A percentile compares a stretch with the other conserved stretches of the same genome.
These are phyloP conservation scores for Cyanocitta stelleri DNA, from an alignment of 2,113 vertebrate species.

Conservation along the genomic window DNA sequence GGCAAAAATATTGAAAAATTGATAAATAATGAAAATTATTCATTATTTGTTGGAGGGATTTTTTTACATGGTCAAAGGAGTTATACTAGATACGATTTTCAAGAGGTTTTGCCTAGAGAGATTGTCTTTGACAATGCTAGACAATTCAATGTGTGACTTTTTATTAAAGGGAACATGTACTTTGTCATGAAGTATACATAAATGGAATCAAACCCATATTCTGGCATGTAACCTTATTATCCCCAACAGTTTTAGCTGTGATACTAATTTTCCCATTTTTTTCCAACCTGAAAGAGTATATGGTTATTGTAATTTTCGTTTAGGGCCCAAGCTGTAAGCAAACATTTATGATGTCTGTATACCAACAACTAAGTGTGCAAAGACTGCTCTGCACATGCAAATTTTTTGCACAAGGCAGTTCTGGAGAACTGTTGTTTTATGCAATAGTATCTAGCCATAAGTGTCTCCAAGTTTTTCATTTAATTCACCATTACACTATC, in stretches of 20 bases:
- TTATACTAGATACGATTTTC: neutral
- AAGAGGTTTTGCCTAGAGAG: neutral
- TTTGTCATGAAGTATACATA: neutral
- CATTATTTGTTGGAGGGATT: neutral
- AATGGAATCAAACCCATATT: neutral
- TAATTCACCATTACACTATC: neutral
- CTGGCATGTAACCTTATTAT: neutral
- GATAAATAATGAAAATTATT: neutral
- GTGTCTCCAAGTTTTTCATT: neutral
- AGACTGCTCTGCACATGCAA: neutral
- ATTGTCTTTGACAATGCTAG: neutral
- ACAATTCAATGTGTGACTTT: neutral
- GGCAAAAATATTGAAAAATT: neutral
- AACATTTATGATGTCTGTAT: neutral
- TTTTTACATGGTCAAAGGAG: neutral
- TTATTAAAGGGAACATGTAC: neutral
- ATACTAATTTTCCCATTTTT: neutral
- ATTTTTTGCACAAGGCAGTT: neutral
- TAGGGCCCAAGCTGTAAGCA: neutral
- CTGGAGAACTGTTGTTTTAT: neutral
- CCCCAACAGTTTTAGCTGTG: neutral
- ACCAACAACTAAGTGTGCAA: neutral
- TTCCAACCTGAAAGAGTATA: neutral
- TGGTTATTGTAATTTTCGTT: neutral
- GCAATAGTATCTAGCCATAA: neutral